Evolutionary conservation across 2,113 vertebrate species (phyloP).

Genomic region (Trichomycterus rosablanca): DNA sequence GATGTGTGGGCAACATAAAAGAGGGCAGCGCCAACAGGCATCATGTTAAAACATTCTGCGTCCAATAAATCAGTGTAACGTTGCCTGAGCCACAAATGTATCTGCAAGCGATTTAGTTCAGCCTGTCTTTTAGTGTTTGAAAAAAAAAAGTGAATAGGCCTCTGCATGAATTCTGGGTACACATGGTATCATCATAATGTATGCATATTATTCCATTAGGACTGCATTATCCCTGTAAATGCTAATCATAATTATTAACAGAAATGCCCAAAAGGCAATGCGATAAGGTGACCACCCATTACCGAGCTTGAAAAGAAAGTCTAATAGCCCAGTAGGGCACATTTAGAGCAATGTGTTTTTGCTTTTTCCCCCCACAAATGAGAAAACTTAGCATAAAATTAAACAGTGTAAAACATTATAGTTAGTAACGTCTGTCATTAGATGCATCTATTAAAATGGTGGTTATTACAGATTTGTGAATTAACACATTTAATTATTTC

Average conservation of each 20-base stretch:
- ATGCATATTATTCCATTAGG: too few relatives aligned
- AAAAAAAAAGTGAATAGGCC: slow-evolving; percentile 13
- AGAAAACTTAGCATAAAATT: too few relatives aligned
- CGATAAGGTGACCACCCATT: slow-evolving; percentile 18
- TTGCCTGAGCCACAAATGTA: slow-evolving; percentile 68
- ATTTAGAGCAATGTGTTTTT: slow-evolving; percentile 13
- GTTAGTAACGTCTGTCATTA: slow-evolving; percentile 14
- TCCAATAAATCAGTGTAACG: slow-evolving; percentile 77
- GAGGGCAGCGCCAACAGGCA: slow-evolving; percentile 72
- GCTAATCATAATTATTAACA: slow-evolving; percentile 36
- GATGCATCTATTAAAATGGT: too few relatives aligned
- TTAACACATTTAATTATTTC: too few relatives aligned
- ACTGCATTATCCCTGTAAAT: slow-evolving; percentile 20
- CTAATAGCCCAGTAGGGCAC: slow-evolving; percentile 15
- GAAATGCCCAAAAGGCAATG: slow-evolving; percentile 21
- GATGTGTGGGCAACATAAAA: slow-evolving; percentile 52
- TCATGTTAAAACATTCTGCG: slow-evolving; percentile 71
- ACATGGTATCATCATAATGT: slow-evolving; percentile 6
- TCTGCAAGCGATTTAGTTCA: slow-evolving; percentile 31
- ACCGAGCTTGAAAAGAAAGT: slow-evolving; percentile 15
- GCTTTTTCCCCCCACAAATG: background rate
- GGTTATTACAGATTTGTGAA: too few relatives aligned
- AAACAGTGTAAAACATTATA: slow-evolving; percentile 16
- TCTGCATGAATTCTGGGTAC: slow-evolving; percentile 7
- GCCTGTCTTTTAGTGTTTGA: slow-evolving; percentile 25